These are phyloP conservation scores for Bhutanitis thaidina DNA, from an alignment of 2,888 invertebrate species.

Conservation along the genomic window DNA sequence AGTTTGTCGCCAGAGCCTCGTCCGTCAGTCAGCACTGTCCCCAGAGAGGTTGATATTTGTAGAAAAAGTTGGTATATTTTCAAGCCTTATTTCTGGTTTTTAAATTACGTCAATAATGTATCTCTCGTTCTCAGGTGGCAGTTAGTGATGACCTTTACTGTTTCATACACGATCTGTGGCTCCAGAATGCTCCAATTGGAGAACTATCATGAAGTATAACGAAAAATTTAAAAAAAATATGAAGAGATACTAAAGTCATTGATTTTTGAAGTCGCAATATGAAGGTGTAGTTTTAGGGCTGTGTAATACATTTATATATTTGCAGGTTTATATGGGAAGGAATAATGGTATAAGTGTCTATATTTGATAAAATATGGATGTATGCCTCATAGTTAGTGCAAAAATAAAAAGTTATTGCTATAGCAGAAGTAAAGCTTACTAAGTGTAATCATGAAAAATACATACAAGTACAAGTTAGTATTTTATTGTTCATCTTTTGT, in stretches of 20 bases:
- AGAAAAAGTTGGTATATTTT: too few relatives aligned
- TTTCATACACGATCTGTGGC: conserved; percentile 97
- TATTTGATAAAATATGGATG: neutral
- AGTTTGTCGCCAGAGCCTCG: too few relatives aligned
- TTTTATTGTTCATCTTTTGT: too few relatives aligned
- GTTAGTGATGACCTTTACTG: conserved; percentile 95
- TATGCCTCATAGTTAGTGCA: neutral
- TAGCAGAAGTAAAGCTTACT: neutral
- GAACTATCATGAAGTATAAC: conserved; percentile 88
- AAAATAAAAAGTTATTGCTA: neutral
- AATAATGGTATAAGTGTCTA: neutral
- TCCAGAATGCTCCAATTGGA: conserved; percentile 98
- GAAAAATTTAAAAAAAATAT: conserved; percentile 2
- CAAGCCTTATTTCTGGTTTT: too few relatives aligned
- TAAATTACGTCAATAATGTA: neutral
- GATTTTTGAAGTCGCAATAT: neutral
- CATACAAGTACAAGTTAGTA: too few relatives aligned
- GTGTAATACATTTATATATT: neutral
- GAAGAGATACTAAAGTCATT: neutral
- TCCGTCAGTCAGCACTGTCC: too few relatives aligned
- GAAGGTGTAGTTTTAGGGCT: neutral
- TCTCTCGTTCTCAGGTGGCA: conserved; percentile 81
- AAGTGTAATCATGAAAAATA: too few relatives aligned
- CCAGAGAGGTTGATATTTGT: too few relatives aligned
- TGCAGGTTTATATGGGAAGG: neutral